Base-by-base conservation (phyloP, 1,140 invertebrate genomes). In the Brachionus plicatilis region DNA sequence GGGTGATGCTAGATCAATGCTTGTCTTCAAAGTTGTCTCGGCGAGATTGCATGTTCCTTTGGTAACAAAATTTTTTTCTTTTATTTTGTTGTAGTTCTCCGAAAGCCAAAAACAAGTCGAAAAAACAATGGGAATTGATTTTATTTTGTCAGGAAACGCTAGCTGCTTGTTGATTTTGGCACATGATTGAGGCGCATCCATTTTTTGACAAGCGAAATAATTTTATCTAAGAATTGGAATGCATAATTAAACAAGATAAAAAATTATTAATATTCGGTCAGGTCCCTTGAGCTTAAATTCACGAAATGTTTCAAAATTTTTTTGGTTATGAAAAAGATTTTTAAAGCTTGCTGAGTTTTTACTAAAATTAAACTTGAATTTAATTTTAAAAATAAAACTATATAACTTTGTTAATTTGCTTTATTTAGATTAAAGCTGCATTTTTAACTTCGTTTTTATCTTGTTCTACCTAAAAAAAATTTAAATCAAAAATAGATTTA, bases 81-180 rank as follows among this genome's bases (percentile, higher is more conserved):
- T 76, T 50, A 76, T 27, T 76, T 76, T 76, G 9, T 47, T 47
- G 27, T 76, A 76, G 43, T 76, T 76, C 50, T 76, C 45, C 0
- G 72, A 76, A 27, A 76, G 41, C 72, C 72, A 76, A 76, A 50
- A 76, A 50, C 24, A 76, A 50, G 72, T 76, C 2, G 72, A 76
- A 9, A 76, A 9, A 50, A 76, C 72, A 50, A 76, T 76, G n/a
- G 72, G 72, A 8, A 76, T 47, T 76, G 72, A 76, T 76, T 76
- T 76, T 8, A 76, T 14, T 76, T 29, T 76, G 27, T 76, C 47
- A 27, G 72, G 72, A 76, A 76, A 76, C 27, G 14, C 72, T 20
- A 50, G 24, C 24, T 76, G 72, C 47, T 76, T 76, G 72, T 76
- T 75, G 33, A 20, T 75, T 17, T 17, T 75, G 33, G 12, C 70